Conservation (phyloP, 2,113 vertebrate species). For the Smithornis capensis region DNA sequence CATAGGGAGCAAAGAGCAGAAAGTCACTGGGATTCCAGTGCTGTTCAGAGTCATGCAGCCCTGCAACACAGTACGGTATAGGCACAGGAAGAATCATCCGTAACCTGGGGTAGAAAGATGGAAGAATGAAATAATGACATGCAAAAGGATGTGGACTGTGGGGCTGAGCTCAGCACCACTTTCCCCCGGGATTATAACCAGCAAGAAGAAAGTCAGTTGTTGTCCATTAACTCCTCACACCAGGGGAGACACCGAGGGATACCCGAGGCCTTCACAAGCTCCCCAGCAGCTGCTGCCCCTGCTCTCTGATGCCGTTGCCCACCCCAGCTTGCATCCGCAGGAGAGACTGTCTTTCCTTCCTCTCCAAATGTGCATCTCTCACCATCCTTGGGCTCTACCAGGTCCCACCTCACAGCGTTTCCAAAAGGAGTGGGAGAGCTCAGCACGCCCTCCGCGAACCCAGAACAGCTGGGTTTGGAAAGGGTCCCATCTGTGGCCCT, state of each 20-base stretch:
- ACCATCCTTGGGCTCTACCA: not conserved
- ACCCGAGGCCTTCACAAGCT: not conserved
- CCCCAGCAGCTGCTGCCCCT: not conserved
- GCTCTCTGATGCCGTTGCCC: not conserved
- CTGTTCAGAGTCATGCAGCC: not conserved
- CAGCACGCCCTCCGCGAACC: not conserved
- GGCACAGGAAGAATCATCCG: no score
- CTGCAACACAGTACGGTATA: rapidly evolving
- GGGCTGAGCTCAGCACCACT: not conserved
- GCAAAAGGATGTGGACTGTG: rapidly evolving
- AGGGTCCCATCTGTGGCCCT: not conserved
- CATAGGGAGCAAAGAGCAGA: not conserved
- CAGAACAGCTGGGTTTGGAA: not conserved
- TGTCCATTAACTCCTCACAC: not conserved
- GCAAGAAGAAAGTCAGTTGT: not conserved
- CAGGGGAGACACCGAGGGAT: not conserved
- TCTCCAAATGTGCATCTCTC: not conserved
- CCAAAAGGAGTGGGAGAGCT: not conserved
- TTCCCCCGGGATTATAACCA: not conserved
- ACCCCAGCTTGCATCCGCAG: no score
- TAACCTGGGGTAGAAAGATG: not conserved
- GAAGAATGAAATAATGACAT: not conserved
- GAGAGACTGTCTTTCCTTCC: not conserved
- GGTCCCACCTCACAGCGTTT: not conserved
- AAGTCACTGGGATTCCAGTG: not conserved